Base-by-base conservation (phyloP, 2,113 vertebrate species). In the Lophochroa leadbeateri region DNA sequence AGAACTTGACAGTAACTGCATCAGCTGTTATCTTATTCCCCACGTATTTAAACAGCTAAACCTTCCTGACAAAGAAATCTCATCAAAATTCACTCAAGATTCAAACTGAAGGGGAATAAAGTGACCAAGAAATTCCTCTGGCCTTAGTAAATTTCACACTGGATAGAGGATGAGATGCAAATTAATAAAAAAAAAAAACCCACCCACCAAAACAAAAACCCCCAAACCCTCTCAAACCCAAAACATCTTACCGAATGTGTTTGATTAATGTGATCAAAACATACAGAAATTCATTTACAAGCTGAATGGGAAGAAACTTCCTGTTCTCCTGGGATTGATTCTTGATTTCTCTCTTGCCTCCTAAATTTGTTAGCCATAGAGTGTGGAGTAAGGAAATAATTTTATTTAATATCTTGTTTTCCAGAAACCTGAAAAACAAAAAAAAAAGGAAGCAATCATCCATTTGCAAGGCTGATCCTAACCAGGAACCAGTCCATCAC, bases 331-430 rank as follows among this genome's bases (percentile, higher is more conserved):
- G 94, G 64, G 89, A 69, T 7, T 55, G 88, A 35, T 83, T 84
- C 24, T 89, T 96, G 24, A 55, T 29, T 19, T 50, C 90, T 63
- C 96, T 98, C 68, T 98, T 99, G 82, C 97, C 88, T 28, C 98
- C 99, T 21, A 98, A 96, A 96, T 98, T 99, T 31, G 99, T 99
- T 81, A 98, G 92, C 99, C 99, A 99, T 39, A 99, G 97, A 7
- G 90, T 96, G 60, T 98, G 97, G 16, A 99, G 97, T 94, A 99
- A 97, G 31, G 98, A 98, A 67, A 99, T 97, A 41, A 99, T 35
- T 49, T 31, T 74, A 35, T 95, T 95, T 17, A 99, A 90, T 90
- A 98, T 80, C 82, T 95, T 98, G 49, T 97, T 98, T 92, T 98
- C 98, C 44, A 99, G 87, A 96, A 97, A 98, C 94, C 99, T 99